Conservation (phyloP, 2,888 invertebrate genomes). For the Timandra comae region DNA sequence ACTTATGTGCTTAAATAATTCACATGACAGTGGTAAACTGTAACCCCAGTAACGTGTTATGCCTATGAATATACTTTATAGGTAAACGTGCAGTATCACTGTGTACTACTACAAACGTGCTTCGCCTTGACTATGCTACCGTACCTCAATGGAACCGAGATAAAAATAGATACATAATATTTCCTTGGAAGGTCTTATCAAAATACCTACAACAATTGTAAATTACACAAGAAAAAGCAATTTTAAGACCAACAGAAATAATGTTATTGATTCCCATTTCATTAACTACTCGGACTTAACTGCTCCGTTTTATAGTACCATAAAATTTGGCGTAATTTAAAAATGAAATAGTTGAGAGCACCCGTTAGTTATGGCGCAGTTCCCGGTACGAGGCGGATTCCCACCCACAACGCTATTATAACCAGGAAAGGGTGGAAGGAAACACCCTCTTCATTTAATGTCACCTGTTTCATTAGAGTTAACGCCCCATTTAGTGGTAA, state of each 20-base stretch:
- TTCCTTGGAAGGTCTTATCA: neutral
- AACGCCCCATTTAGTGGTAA: conserved; percentile 11
- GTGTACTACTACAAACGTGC: neutral
- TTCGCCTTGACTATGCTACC: neutral
- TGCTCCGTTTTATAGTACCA: neutral
- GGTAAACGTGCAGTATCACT: neutral
- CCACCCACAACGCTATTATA: conserved; percentile 12
- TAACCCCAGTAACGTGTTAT: too few relatives aligned
- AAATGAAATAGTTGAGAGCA: neutral
- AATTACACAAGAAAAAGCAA: neutral
- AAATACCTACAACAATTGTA: neutral
- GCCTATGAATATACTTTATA: too few relatives aligned
- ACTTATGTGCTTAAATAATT: conserved; percentile 29
- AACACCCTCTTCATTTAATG: conserved; percentile 4
- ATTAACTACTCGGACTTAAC: neutral
- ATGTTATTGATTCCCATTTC: neutral
- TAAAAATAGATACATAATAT: conserved; percentile 1
- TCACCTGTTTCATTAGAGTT: conserved; percentile 21
- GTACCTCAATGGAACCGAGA: neutral
- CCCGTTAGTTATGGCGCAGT: conserved; percentile 1
- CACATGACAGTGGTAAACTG: conserved; percentile 30
- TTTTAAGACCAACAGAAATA: neutral
- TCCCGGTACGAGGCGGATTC: neutral
- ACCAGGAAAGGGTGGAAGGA: conserved; percentile 15
- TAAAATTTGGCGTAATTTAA: neutral